Conservation (phyloP, 2,113 vertebrate species). For the Tychaedon coryphoeus region DNA sequence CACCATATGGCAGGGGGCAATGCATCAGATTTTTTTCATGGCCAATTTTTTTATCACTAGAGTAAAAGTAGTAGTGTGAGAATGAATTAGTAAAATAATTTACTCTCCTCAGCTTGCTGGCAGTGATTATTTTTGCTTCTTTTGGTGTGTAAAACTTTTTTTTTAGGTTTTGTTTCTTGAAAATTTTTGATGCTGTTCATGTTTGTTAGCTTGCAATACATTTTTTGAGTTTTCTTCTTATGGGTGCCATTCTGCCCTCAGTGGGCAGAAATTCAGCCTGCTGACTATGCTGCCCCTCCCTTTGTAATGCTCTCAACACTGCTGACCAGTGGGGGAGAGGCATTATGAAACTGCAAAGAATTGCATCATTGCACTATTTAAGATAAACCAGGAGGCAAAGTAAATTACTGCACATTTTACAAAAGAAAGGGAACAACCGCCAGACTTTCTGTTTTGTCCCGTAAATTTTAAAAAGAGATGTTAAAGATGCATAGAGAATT, state of each 20-base stretch:
- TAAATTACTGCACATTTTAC: neutral
- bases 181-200: neutral
- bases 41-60: constrained; percentile 6
- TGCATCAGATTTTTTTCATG: neutral
- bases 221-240: neutral
- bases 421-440: neutral
- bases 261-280: neutral
- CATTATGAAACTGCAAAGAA: neutral
- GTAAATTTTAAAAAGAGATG: neutral
- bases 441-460: neutral
- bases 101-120: neutral
- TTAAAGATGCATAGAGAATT: neutral
- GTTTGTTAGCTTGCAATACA: neutral
- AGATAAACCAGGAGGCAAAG: neutral
- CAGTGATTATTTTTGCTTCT: constrained; percentile 4
- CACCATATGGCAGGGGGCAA: constrained; percentile 17
- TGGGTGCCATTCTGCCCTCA: neutral
- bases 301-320: neutral
- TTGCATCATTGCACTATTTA: neutral
- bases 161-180: neutral
- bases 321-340: neutral
- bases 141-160: neutral
- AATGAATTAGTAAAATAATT: constrained; percentile 28
- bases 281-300: neutral
- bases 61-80: constrained; percentile 14